phyloP scores from a whole-genome alignment of 2,888 invertebrate species.

The Hypolimnas misippus region DNA sequence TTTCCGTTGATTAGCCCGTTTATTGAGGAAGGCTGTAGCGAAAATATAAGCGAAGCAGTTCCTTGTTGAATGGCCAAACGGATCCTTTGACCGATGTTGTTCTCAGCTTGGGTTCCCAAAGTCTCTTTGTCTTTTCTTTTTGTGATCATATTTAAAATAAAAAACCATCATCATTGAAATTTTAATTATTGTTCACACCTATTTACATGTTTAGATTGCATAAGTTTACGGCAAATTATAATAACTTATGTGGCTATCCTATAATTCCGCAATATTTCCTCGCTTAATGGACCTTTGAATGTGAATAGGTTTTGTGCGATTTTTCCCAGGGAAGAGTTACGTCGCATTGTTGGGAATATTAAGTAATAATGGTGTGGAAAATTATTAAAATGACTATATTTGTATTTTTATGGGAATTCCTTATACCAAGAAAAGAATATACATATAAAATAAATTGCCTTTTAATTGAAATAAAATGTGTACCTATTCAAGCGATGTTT shows the following conservation, averaged over 20 bases:
- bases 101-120: no score
- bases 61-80: no score
- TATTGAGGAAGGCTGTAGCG: no score
- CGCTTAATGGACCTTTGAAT: constrained; percentile 25
- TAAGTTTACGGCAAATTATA: no score
- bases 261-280: constrained; percentile 17
- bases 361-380: constrained; percentile 15
- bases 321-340: constrained; percentile 24
- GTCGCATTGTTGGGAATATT: constrained; percentile 22
- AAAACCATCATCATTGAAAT: no score
- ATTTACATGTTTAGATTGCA: no score
- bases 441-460: background rate
- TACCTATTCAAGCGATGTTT: background rate
- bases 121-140: no score
- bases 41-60: no score
- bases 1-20: no score
- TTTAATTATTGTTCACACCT: no score
- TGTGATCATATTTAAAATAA: no score
- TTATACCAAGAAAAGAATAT: background rate
- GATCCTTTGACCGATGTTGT: no score
- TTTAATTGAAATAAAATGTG: background rate
- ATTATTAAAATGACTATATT: constrained; percentile 10
- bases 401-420: constrained; percentile 16
- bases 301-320: constrained; percentile 19
- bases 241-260: background rate